Base-by-base conservation (phyloP, 2,113 vertebrate genomes). In the Ivindomyrus marchei region DNA sequence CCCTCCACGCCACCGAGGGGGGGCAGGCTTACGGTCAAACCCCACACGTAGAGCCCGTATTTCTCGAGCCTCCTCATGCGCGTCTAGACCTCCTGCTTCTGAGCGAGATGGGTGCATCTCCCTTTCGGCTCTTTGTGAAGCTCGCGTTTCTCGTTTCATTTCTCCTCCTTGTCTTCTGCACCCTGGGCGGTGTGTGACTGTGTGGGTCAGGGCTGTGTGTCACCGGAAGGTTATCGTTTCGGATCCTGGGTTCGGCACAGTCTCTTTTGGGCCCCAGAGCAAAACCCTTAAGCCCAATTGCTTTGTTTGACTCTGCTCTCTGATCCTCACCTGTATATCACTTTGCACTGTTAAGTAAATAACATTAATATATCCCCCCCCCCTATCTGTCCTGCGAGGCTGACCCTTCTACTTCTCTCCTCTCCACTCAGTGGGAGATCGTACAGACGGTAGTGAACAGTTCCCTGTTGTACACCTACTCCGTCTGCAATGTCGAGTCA, bases 401-500 rank as follows among this genome's bases (percentile, higher is more conserved):
- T 89, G 90, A 94, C 89, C 74, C 74, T 42, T 36, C 74, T 89
- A 89, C 27, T 3, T 88, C 17, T 62, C 53, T 66, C 47, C 45
- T 19, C 17, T 39, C 58, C 77, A 47, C 8, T 31, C 95, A 99
- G 98, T 99, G 98, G 98, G 98, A 99, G 92, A 95, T 99, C 49
- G 96, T 97, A 85, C 98, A 99, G 96, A 97, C 96, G 0, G 96
- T 98, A 58, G 96, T 98, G 95, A 96, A 99, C 0, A 96, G 97
- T 91, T 95, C 96, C 7, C 95, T 96, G 89, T 97, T 97, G 91
- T 99, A 99, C 92, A 97, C 98, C 17, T 99, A 99, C 93, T 97
- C 97, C 0, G 97, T 99, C 91, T 99, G 98, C 93, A 97, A 97
- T 10, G 95, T 99, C 70, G 96, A 97, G 89, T 94, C 97, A 0